A percentile compares a stretch with the other conserved stretches of the same genome.
phyloP scores from a whole-genome alignment of 2,888 invertebrate species.

The Pardosa pseudoannulata region DNA sequence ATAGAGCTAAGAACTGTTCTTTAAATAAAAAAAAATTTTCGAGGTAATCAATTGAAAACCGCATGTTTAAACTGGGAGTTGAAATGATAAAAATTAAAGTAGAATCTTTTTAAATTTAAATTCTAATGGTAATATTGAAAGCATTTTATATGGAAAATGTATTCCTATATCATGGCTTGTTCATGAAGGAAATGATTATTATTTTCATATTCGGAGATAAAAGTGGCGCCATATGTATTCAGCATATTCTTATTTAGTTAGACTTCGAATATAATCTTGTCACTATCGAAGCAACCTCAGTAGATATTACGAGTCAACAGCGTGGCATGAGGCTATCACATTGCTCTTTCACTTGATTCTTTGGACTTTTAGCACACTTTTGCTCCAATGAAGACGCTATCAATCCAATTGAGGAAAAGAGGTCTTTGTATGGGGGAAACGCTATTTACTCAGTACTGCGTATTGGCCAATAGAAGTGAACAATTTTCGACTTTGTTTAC shows the following conservation, averaged over 20 bases:
- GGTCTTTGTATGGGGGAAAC: neutral
- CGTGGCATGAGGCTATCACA: conserved; percentile 10
- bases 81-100: too few species aligned
- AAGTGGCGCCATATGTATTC: neutral
- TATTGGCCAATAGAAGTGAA: neutral
- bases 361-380: conserved; percentile 1
- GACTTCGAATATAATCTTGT: neutral
- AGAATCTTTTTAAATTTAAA: too few species aligned
- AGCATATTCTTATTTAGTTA: neutral
- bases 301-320: neutral
- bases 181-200: too few species aligned
- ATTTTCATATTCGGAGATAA: neutral
- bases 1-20: too few species aligned
- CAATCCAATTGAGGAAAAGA: neutral
- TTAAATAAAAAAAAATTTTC: too few species aligned
- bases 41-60: too few species aligned
- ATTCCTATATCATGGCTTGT: too few species aligned
- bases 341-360: conserved; percentile 17
- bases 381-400: neutral
- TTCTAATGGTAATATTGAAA: too few species aligned
- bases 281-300: neutral
- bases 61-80: too few species aligned
- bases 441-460: neutral
- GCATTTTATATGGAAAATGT: too few species aligned
- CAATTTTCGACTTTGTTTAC: neutral